Evolutionary conservation across 2,888 invertebrate genomes (phyloP), one percentile per base, ranked within the genome.

Genomic region (Panzeria rudis): DNA sequence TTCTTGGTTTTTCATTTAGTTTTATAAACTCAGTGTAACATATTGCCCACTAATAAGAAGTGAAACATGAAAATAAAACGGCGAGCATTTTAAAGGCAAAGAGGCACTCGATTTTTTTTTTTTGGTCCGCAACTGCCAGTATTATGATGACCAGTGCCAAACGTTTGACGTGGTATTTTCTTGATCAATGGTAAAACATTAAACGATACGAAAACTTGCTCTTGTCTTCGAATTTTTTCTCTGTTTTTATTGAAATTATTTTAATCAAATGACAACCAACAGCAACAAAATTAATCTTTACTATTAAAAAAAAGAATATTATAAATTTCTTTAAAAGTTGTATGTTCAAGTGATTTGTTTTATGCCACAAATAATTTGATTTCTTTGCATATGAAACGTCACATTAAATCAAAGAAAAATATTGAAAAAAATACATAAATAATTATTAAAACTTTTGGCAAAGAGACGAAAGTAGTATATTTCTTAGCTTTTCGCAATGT

Each of bases 361-460:
- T 72, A 75, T 89, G 91, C 88, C 90, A 91, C 87, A 90, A 89
- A 87, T 89, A 87, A 89, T 89, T 91, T 86, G 87, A 87, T 88
- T 88, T 87, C 68, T 87, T 84, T 73, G 81, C 68, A 71, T 76
- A 62, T 76, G 69, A 84, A 84, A 86, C 86, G 86, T 86, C 86
- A 87, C 78, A 77, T 86, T 85, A 80, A 86, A 75, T 87, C 32
- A 54, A 59, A 50, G 11, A 64, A 84, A 81, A 77, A 84, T 71
- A 66, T 76, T 72, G 32, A 73, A 25, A 66, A 13, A 8, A 29
- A 7, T 64, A 44, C n/a, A n/a, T n/a, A n/a, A n/a, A n/a, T n/a
- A n/a, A n/a, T n/a, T n/a, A n/a, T 17, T 56, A 69, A 0, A 44
- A 59, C 8, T 44, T 69, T 82, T 82, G 80, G 64, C 68, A 79